Evolutionary conservation across 1,140 invertebrate species (phyloP), one percentile per base, ranked within the genome.

Genomic region (Drosophila cardini): DNA sequence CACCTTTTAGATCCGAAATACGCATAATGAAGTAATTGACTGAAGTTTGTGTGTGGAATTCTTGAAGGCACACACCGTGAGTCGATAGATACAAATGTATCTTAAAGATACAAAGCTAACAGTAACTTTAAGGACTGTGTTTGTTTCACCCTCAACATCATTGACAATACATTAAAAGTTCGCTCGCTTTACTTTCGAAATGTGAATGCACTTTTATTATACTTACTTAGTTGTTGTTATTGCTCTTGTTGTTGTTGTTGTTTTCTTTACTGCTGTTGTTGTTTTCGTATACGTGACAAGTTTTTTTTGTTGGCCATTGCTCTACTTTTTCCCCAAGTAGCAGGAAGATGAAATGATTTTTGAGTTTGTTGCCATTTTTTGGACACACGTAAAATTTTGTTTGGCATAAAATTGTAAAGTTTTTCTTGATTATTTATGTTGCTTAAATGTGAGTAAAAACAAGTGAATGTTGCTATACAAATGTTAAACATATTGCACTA

Each of bases 161-260:
- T 81, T 72, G 75, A 67, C 62, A 73, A 71, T 45, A 82, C 78
- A 81, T 77, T 75, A 72, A 83, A 83, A 89, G 68, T 83, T 83
- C 69, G 43, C 76, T 67, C 68, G 80, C 80, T 84, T 80, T 58
- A 85, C 76, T 84, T 84, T 80, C 73, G 77, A 85, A 85, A 85
- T 87, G 83, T 80, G 84, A 83, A 87, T 87, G 83, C 83, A 87
- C 84, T 87, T 78, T 82, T 80, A 64, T 86, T 68, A 72, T 55
- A 46, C 26, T 58, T 50, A 62, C 34, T 43, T 38, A 52, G 65
- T 52, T 57, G 65, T 45, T 74, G 32, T 70, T 74, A 32, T 69
- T 68, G 18, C 30, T 61, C 10, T 46, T 61, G 18, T 40, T 61
- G 10, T 46, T 61, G 34, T 7, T 65, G 38, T 43, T 53, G 36